These are phyloP conservation scores for Notamacropus eugenii DNA, from an alignment of 2,797 vertebrate genomes.

Conservation along the genomic window DNA sequence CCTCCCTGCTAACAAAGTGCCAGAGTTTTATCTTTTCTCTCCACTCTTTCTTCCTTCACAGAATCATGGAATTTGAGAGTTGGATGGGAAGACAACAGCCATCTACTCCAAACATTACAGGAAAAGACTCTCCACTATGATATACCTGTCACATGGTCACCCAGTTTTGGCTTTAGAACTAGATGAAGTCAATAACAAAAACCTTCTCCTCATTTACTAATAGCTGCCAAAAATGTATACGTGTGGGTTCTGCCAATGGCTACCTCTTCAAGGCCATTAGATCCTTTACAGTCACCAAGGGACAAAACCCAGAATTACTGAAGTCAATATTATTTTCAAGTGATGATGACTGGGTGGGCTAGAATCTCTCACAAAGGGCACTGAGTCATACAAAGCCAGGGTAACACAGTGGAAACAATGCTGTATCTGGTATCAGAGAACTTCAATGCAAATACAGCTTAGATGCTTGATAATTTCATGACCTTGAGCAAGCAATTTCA, in stretches of 20 bases:
- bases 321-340: neutral
- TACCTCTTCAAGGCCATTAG: neutral
- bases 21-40: neutral
- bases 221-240: neutral
- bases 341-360: neutral
- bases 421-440: neutral
- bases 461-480: neutral
- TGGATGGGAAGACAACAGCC: neutral
- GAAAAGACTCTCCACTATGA: neutral
- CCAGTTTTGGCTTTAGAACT: neutral
- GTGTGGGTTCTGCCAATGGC: neutral
- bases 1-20: neutral
- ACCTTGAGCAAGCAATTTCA: neutral
- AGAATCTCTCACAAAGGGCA: neutral
- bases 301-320: neutral
- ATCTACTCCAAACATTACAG: neutral
- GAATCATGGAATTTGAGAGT: neutral
- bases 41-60: neutral
- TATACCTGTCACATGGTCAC: neutral
- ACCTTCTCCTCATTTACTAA: neutral
- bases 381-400: neutral
- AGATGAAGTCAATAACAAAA: neutral
- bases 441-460: neutral
- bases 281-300: neutral
- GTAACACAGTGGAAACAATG: neutral